Conservation (phyloP, 2,888 invertebrate genomes). For the Drosophila pegasa region DNA sequence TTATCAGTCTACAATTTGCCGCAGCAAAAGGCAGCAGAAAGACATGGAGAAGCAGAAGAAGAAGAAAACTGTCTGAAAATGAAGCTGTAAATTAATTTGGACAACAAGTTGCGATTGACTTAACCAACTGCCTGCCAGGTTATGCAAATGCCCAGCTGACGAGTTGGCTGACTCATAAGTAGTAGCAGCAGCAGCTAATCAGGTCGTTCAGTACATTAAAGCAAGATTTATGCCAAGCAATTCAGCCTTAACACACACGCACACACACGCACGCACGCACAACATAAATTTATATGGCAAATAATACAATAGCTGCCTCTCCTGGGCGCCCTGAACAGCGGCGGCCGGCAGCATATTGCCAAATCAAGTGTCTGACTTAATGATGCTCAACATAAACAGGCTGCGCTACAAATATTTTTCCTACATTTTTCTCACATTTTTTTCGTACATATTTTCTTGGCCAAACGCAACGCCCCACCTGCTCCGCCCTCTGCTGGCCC, state of each 20-base stretch:
- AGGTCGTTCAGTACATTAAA: slow-evolving; percentile 75
- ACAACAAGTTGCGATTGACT: slow-evolving; percentile 30
- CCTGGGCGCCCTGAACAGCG: slow-evolving; percentile 38
- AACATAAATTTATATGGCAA: slow-evolving; percentile 70
- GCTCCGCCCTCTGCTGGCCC: not conserved
- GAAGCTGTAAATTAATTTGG: slow-evolving; percentile 71
- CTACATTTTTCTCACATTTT: slow-evolving; percentile 35
- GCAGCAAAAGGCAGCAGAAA: slow-evolving; percentile 18
- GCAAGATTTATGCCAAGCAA: slow-evolving; percentile 65
- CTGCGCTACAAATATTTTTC: slow-evolving; percentile 45
- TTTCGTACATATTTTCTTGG: slow-evolving; percentile 32
- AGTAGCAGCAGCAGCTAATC: slow-evolving; percentile 56
- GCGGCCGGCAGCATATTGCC: slow-evolving; percentile 59
- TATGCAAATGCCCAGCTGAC: slow-evolving; percentile 65
- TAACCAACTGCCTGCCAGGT: slow-evolving; percentile 25
- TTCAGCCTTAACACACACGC: slow-evolving; percentile 40
- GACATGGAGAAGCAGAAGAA: slow-evolving; percentile 7
- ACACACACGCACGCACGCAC: slow-evolving; percentile 33
- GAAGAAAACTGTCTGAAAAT: slow-evolving; percentile 60
- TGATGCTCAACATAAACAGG: slow-evolving; percentile 78
- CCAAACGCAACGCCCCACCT: slow-evolving; percentile 24
- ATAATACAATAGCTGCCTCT: slow-evolving; percentile 70
- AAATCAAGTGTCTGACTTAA: slow-evolving; percentile 79
- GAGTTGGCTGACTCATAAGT: slow-evolving; percentile 49
- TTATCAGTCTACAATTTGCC: slow-evolving; percentile 59